Base-by-base conservation (phyloP, 2,888 invertebrate genomes). In the Netelia melanura region DNA sequence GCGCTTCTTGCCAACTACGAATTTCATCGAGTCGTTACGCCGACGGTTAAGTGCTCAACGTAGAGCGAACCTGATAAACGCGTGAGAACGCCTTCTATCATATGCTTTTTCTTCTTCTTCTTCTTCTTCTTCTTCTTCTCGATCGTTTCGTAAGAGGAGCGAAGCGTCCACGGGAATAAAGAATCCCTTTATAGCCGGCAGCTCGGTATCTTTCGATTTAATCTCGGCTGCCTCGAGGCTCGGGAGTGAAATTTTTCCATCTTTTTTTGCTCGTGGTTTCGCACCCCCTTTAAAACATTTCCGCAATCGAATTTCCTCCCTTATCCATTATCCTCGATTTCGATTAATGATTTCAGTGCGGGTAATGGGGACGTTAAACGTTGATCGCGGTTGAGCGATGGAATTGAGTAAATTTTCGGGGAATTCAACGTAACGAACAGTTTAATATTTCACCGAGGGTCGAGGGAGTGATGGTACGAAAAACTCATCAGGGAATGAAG, bases 11-110 rank as follows among this genome's bases (percentile, higher is more conserved):
- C 68, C 78, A 74, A 70, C 74, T 83, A 44, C 56, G 56, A 79
- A 83, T 79, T 83, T 62, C 25, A 75, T 79, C 64, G 79, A 21
- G 75, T 76, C 79, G 75, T 83, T 76, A 80, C 21, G 64, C 17
- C 65, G 58, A 62, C 70, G 52, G 64, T 48, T 43, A 71, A 76
- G 71, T 79, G 17, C 52, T 43, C 67, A 38, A 23, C 67, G 72
- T 61, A 67, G 6, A 56, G 30, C 48, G 71, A 75, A 65, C 58
- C 43, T 65, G 71, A 79, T 72, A 72, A 79, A 79, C 79, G 54
- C 43, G 64, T 17, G 30, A 64, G n/a, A 79, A 65, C 56, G 67
- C 65, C 56, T 65, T 65, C 54, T 71, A 56, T 72, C 79, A 72
- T 52, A 64, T 11, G 25, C 65, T 65, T 65, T 25, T 52, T 83